Evolutionary conservation across 2,888 invertebrate species (phyloP).

Genomic region (Phrixothrix hirtus): DNA sequence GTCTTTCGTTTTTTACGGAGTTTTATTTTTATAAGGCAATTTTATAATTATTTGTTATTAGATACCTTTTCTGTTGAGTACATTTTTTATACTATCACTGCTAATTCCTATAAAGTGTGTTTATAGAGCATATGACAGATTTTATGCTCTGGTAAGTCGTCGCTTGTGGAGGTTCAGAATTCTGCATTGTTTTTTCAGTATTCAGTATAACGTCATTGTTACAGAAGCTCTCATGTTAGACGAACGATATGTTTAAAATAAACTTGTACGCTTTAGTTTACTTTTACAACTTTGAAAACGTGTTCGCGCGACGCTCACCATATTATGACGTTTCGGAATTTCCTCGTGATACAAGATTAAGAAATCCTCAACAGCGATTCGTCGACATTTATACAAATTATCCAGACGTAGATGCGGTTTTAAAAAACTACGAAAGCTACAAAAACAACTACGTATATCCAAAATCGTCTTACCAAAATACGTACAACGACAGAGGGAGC

Average conservation of each 20-base stretch:
- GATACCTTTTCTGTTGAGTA: slow-evolving; percentile 18
- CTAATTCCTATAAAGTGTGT: slow-evolving; percentile 28
- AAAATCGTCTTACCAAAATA: slow-evolving; percentile 8
- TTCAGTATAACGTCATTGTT: background rate
- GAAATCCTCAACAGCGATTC: slow-evolving; percentile 8
- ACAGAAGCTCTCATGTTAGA: too few species aligned
- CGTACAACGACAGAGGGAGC: background rate
- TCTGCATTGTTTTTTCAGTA: slow-evolving; percentile 12
- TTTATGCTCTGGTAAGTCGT: slow-evolving; percentile 34
- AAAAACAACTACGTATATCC: slow-evolving; percentile 22
- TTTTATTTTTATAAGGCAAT: slow-evolving; percentile 8
- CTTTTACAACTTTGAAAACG: too few species aligned
- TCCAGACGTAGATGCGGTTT: slow-evolving; percentile 25
- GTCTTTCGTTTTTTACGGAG: background rate
- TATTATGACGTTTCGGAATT: too few species aligned
- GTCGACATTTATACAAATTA: slow-evolving; percentile 33
- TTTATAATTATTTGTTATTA: slow-evolving; percentile 13
- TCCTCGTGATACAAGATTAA: too few species aligned
- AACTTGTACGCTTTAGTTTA: too few species aligned
- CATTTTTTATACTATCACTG: slow-evolving; percentile 12
- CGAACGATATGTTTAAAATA: too few species aligned
- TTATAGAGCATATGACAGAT: slow-evolving; percentile 33
- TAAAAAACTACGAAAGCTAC: slow-evolving; percentile 23
- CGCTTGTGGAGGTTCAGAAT: slow-evolving; percentile 10
- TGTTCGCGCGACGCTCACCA: too few species aligned